These are phyloP conservation scores for Ageneiosus marmoratus DNA, from an alignment of 2,113 vertebrate species.

Conservation along the genomic window DNA sequence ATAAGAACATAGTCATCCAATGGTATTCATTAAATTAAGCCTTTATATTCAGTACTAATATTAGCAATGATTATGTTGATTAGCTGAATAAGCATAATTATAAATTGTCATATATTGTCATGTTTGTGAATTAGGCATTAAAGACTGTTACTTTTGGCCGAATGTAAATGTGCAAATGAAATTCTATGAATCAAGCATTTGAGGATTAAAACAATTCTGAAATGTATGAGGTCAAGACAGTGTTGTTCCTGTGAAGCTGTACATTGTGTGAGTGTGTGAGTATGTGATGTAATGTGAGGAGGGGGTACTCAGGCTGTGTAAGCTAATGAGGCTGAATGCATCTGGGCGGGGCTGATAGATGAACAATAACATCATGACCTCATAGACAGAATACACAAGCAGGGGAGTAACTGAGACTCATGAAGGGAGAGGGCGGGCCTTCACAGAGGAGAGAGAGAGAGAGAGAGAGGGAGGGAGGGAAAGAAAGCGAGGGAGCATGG, in stretches of 20 bases:
- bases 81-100: neutral
- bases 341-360: conserved; percentile 73
- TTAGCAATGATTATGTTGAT: neutral
- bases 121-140: neutral
- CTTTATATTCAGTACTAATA: too few species aligned
- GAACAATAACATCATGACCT: conserved; percentile 79
- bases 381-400: conserved; percentile 63
- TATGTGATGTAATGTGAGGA: conserved; percentile 33
- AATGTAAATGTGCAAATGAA: neutral
- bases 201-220: neutral
- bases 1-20: neutral
- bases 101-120: neutral
- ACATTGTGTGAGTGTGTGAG: conserved; percentile 8
- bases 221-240: neutral
- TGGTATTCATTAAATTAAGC: neutral
- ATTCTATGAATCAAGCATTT: neutral
- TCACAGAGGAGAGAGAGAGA: conserved; percentile 30
- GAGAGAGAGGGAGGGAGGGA: neutral
- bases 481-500: conserved; percentile 24
- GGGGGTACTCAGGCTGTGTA: conserved; percentile 65
- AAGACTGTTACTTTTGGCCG: neutral
- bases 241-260: neutral
- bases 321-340: conserved; percentile 72
- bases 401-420: conserved; percentile 49
- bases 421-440: conserved; percentile 43